Conservation (phyloP, 2,888 invertebrate genomes). For the Tetropium fuscum region DNA sequence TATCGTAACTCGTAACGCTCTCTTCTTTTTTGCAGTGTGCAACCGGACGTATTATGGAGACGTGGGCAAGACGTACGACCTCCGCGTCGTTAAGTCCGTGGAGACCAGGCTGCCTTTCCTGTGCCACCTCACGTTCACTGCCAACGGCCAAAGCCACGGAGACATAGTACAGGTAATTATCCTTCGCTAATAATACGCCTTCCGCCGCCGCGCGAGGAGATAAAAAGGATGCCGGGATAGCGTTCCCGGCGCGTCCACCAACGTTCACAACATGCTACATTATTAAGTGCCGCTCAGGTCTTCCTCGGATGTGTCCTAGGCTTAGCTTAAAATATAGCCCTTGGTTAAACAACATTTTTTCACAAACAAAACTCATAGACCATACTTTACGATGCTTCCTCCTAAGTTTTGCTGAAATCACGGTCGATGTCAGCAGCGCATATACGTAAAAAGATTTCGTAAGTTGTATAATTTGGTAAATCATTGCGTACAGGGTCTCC, state of each 20-base stretch:
- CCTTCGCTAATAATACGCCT: not conserved
- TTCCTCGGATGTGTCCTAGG: not conserved
- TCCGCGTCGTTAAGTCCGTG: constrained; percentile 79
- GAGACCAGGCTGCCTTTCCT: constrained; percentile 86
- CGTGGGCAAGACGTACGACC: constrained; percentile 83
- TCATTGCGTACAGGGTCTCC: no score
- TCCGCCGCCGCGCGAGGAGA: not conserved
- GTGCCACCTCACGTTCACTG: constrained; percentile 92
- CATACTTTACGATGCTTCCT: no score
- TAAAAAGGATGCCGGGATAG: not conserved
- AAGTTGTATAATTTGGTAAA: no score
- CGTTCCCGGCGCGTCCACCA: constrained; percentile 6
- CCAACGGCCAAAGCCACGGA: constrained; percentile 88
- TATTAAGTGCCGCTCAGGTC: not conserved
- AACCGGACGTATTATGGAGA: constrained; percentile 93
- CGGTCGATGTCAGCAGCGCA: no score
- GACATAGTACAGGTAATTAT: constrained; percentile 83
- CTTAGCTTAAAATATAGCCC: no score
- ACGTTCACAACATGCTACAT: constrained; percentile 12
- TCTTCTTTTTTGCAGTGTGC: constrained; percentile 72
- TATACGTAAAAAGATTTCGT: no score
- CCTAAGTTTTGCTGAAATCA: no score
- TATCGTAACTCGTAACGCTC: constrained; percentile 1
- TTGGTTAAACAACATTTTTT: no score
- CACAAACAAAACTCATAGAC: no score